phyloP scores from a whole-genome alignment of 2,113 vertebrate species.

The Odontesthes bonariensis region DNA sequence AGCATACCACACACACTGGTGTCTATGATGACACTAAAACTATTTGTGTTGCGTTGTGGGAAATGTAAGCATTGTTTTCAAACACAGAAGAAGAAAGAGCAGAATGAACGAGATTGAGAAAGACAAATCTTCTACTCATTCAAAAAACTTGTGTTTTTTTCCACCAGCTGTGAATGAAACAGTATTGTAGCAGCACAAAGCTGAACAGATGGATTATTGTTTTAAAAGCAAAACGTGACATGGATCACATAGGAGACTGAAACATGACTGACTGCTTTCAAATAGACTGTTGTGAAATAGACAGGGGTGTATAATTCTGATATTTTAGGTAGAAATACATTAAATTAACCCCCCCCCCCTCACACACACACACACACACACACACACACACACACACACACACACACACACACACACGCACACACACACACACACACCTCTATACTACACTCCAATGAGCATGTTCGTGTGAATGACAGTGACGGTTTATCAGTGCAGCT shows the following conservation, averaged over 20 bases:
- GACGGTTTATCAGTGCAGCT: constrained; percentile 3
- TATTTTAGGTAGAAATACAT: neutral
- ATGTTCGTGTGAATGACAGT: constrained; percentile 11
- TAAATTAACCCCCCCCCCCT: neutral
- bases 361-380: too few species aligned
- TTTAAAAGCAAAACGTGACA: neutral
- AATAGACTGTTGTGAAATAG: too few species aligned
- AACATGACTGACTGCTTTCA: neutral
- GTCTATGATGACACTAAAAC: too few species aligned
- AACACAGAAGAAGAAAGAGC: too few species aligned
- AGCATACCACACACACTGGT: too few species aligned
- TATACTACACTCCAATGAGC: neutral
- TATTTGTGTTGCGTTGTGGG: too few species aligned
- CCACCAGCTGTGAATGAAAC: neutral
- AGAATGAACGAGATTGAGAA: too few species aligned
- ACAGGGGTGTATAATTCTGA: neutral
- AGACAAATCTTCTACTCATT: too few species aligned
- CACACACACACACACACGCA: too few species aligned
- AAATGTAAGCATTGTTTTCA: too few species aligned
- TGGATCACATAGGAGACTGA: neutral
- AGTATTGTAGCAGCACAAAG: neutral
- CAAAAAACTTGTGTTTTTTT: too few species aligned
- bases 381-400: too few species aligned
- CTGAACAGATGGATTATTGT: neutral
- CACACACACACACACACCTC: neutral